Conservation (phyloP, 2,888 invertebrate species). For the Axea sp. region DNA sequence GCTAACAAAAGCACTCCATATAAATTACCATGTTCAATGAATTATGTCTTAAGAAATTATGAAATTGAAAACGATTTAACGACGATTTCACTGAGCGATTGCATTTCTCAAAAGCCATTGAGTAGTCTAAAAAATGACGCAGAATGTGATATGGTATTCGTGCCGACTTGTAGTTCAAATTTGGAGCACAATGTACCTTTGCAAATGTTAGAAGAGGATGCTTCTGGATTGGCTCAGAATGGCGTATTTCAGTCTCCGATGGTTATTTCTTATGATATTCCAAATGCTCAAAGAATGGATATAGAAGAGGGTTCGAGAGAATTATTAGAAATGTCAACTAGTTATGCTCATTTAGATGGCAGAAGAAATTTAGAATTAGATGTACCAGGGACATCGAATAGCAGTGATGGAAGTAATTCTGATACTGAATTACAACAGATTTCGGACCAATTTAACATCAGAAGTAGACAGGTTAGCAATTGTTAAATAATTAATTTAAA, state of each 20-base stretch:
- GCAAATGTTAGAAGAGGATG: conserved; percentile 55
- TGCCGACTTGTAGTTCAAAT: conserved; percentile 55
- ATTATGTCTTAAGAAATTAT: conserved; percentile 38
- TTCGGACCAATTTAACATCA: conserved; percentile 62
- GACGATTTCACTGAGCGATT: conserved; percentile 31
- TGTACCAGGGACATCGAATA: conserved; percentile 70
- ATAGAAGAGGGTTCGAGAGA: conserved; percentile 72
- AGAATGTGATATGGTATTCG: conserved; percentile 42
- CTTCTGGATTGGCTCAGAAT: conserved; percentile 55
- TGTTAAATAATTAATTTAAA: too few relatives aligned
- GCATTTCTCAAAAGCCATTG: conserved; percentile 6
- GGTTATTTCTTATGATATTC: conserved; percentile 71
- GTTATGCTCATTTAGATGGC: conserved; percentile 65
- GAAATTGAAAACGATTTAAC: conserved; percentile 30
- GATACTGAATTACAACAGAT: conserved; percentile 75
- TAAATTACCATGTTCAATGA: conserved; percentile 47
- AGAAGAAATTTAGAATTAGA: conserved; percentile 70
- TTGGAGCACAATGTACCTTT: conserved; percentile 64
- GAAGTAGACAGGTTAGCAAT: conserved; percentile 13
- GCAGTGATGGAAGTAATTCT: conserved; percentile 75
- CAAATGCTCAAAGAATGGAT: conserved; percentile 70
- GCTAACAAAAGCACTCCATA: conserved; percentile 56
- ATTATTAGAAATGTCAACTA: conserved; percentile 68
- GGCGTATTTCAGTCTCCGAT: conserved; percentile 75
- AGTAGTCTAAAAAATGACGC: conserved; percentile 38